Base-by-base conservation (phyloP, 2,113 vertebrate species). In the Dipodomys ordii region DNA sequence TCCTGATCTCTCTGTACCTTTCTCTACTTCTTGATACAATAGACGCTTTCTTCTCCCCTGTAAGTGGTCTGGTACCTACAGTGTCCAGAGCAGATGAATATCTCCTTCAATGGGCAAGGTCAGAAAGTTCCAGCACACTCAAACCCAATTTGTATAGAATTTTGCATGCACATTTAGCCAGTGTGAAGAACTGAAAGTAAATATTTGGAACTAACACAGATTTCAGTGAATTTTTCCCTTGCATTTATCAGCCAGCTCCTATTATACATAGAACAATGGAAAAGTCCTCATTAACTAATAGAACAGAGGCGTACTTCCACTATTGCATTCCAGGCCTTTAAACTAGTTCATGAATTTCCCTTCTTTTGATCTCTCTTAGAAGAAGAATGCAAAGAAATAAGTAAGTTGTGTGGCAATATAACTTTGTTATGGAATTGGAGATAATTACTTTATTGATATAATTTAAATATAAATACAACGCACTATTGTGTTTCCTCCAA, bases 141-240 rank as follows among this genome's bases (percentile, higher is more conserved):
- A 57, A 22, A 32, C 67, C 57, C 71, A 64, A 1, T 93, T 93
- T 94, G 62, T 67, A 22, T 92, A 85, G 74, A 77, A 73, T 77
- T 94, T 86, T 94, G 86, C 69, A 72, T 93, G 62, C 77, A 77
- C 74, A 16, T 73, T 94, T 12, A 83, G 74, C 22, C 44, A 79
- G 27, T 91, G n/a, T 60, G 85, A 76, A 32, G 46, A 73, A 88
- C 76, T 67, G 27, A 53, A 90, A 90, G 64, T 39, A 94, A 82
- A 18, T 64, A 82, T 90, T 89, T 93, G 72, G 49, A 96, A 91
- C 28, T n/a, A 68, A 71, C 83, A 83, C 71, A 88, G 35, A 90
- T 84, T 95, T 92, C 88, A 80, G 60, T 91, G 95, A 88, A 87
- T 65, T 91, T 96, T 81, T 39, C 92, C 88, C 80, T 95, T 27